Base-by-base conservation (phyloP, 1,140 invertebrate genomes). In the Platorchestia sp. region DNA sequence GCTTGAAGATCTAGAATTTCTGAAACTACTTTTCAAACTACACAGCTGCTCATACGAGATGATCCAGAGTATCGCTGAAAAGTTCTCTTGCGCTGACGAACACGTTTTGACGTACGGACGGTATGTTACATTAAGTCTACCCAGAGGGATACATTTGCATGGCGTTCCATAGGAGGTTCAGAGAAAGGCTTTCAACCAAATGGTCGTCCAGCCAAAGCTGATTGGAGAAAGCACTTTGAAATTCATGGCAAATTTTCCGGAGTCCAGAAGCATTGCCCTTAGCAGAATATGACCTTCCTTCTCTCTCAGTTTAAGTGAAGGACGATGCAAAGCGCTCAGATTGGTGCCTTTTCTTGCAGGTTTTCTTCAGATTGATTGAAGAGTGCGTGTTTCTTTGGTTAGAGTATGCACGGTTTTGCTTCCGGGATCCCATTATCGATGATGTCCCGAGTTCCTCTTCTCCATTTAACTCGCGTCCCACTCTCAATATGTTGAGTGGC, bases 221-320 rank as follows among this genome's bases (percentile, higher is more conserved):
- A 75, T 75, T 75, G 59, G 59, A 75, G 59, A 75, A 75, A 75
- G 59, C 59, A 75, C 59, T 75, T 75, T 75, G 27, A 75, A 75
- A 75, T 75, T 75, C 59, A 75, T 75, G 59, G 59, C 27, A 75
- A 75, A 75, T 75, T 75, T 75, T 75, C 59, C 59, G 59, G 59
- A 75, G 59, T 75, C 59, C 59, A 75, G 59, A 75, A 75, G 59
- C 59, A 27, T 75, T 75, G 59, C 59, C 59, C 59, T 75, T 22
- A 75, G 59, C 14, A 75, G 59, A 75, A 75, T 36, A 75, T 75
- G 59, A 75, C 59, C 59, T 75, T 75, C 59, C 59, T 75, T 19
- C 1, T 75, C 59, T 75, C 36, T 36, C 59, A 75, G 59, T 36
- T n/a, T 75, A 51, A 22, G 59, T 22, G 59, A 22, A 1, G 36